Percentiles rank a stretch among this genome's conserved stretches.
These are phyloP conservation scores for Neoaliturus tenellus DNA, from an alignment of 2,888 invertebrate species.

Conservation along the genomic window DNA sequence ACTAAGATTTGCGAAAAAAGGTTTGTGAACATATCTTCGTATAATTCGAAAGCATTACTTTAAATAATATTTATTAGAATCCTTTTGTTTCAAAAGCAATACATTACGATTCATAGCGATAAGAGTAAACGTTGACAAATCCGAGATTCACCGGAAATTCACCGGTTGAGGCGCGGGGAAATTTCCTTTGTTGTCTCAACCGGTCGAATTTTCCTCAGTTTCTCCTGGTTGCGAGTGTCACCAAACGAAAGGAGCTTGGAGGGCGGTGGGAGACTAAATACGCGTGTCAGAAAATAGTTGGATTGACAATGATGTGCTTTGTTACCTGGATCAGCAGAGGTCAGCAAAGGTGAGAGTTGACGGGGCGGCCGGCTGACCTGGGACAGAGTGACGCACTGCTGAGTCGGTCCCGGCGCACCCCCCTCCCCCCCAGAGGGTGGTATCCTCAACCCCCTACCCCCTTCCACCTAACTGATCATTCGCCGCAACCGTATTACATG, in stretches of 20 bases:
- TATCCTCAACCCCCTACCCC: neutral
- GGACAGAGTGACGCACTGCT: neutral
- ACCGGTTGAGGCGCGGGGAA: neutral
- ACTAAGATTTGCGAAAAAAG: too few relatives aligned
- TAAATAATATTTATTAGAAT: too few relatives aligned
- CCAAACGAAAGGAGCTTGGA: too few relatives aligned
- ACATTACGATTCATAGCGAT: too few relatives aligned
- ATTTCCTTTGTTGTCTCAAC: neutral
- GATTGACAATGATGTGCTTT: too few relatives aligned
- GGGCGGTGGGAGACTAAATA: neutral
- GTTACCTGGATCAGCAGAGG: neutral
- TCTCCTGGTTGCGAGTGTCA: neutral
- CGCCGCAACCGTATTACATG: neutral
- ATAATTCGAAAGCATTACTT: too few relatives aligned
- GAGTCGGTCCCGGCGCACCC: neutral
- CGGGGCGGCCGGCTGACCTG: constrained; percentile 1
- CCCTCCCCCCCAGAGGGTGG: neutral
- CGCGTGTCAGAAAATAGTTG: neutral
- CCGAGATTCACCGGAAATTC: neutral
- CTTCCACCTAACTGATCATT: neutral
- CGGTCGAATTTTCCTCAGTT: neutral
- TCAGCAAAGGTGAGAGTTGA: neutral
- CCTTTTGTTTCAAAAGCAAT: too few relatives aligned
- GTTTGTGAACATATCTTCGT: too few relatives aligned
- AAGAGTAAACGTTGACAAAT: too few relatives aligned